Evolutionary conservation across 2,113 vertebrate genomes (phyloP), one percentile per base, ranked within the genome.

Genomic region (Anolis sagrei): DNA sequence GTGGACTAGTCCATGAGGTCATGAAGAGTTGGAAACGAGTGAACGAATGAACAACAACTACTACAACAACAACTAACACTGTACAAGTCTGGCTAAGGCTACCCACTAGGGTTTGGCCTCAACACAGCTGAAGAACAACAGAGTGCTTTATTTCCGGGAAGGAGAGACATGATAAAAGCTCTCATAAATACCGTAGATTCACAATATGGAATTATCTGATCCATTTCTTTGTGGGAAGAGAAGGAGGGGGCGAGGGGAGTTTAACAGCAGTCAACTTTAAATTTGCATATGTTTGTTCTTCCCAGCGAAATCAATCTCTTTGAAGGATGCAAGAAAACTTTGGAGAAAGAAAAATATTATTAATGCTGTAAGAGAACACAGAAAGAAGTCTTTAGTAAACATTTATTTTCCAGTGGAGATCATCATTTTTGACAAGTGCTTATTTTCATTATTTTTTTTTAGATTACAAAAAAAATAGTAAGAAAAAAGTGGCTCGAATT

Each of bases 361-460:
- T 93, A 90, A 93, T 91, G 88, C 79, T 84, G 81, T 36, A 91
- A 85, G 85, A 78, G 89, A 94, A 94, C 91, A 90, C 84, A 89
- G 87, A 89, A 90, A 84, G 90, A 93, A 90, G 91, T 93, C 86
- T 92, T 76, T 88, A 90, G 80, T 92, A 93, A 95, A 94, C 93
- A 93, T 91, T 91, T 94, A 88, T 89, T 94, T 94, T 92, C 75
- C 84, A 93, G 83, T 88, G 92, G 90, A 82, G 94, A 94, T 87
- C 86, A 94, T 95, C 91, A 91, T 93, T 93, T 95, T 93, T 83
- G 89, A 90, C 95, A 95, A 95, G 92, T 91, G 92, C 89, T 94
- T 94, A 95, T 95, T 95, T 95, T 94, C 92, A 89, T 85, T 84
- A 88, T 93, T 95, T 94, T 89, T n/a, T 54, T 80, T 95, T 93